Base-by-base conservation (phyloP, 1,140 invertebrate genomes). In the Phymorhynchus buccinoides region DNA sequence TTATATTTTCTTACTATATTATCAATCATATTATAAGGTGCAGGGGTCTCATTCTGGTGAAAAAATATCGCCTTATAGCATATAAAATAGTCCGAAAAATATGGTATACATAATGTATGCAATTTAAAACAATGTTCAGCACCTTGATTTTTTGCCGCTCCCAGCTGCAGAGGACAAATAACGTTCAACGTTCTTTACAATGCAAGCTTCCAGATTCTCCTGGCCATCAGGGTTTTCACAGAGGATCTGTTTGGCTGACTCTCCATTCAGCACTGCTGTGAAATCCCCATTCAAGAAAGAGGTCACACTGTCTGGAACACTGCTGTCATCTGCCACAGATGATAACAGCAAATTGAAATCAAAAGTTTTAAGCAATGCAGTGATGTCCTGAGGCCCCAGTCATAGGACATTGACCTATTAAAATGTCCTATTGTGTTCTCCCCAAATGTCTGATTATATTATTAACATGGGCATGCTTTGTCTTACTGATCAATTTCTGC, bases 151-250 rank as follows among this genome's bases (percentile, higher is more conserved):
- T 42, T 56, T 32, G 18, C 30, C 44, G 48, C 81, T 79, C 42
- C 62, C 78, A 42, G 75, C n/a, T 44, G 30, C 62, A 32, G 42
- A 30, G 30, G 66, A 42, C 42, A 85, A 35, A 71, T 35, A 81
- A 27, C 2, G 48, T 42, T 85, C 39, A 37, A 85, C 84, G 81
- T 85, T 85, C 22, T 85, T 62, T 18, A 73, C 12, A 39, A 85
- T 73, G 9, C 56, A 66, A 22, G 0, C 39, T n/a, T 66, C 84
- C 16, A 85, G 66, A 52, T 52, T 22, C 44, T 44, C 14, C 27
- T 71, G 35, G 18, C 52, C 35, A n/a, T 48, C 66, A 12, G 62
- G 75, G 35, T 85, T 75, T 48, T 80, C 32, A 22, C 79, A 30
- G n/a, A 85, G n/a, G 14, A 85, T 48, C 32, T 80, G 75, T 80